A percentile compares a stretch with the other conserved stretches of the same genome.
Evolutionary conservation across 2,113 vertebrate genomes (phyloP).

Genomic region (Rhegmatorhina hoffmannsi): DNA sequence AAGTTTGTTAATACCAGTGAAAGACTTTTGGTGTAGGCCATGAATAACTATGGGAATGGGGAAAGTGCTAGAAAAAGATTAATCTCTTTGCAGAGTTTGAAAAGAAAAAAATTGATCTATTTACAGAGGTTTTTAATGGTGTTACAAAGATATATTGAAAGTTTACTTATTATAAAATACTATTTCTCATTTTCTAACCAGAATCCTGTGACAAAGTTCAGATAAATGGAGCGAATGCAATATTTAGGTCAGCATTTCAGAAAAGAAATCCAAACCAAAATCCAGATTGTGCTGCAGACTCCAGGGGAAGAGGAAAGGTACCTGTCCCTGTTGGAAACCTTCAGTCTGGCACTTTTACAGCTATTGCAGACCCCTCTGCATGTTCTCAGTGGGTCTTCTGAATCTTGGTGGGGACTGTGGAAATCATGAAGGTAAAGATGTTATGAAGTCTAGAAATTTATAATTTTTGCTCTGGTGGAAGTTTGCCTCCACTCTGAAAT

Average conservation of each 20-base stretch:
- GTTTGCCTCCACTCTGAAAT: background rate
- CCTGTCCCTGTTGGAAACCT: background rate
- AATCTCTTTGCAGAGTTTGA: background rate
- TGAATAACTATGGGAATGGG: background rate
- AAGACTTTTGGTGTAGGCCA: background rate
- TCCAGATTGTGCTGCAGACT: background rate
- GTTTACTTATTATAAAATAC: background rate
- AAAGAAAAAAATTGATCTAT: no score
- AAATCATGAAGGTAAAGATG: background rate
- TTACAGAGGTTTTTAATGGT: background rate
- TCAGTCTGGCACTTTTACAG: background rate
- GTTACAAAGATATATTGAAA: background rate
- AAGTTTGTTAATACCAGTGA: background rate
- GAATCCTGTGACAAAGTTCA: background rate
- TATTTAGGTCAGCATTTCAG: background rate
- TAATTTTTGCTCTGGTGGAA: background rate
- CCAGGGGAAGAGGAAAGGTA: background rate
- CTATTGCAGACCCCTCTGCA: background rate
- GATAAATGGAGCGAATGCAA: background rate
- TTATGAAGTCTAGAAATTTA: background rate
- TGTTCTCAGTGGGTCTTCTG: background rate
- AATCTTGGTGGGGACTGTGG: background rate
- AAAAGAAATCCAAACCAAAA: background rate
- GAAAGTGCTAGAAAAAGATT: background rate
- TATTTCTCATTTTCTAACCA: background rate